Evolutionary conservation across 2,113 vertebrate genomes (phyloP), one percentile per base, ranked within the genome.

Genomic region (Halichoerus grypus): DNA sequence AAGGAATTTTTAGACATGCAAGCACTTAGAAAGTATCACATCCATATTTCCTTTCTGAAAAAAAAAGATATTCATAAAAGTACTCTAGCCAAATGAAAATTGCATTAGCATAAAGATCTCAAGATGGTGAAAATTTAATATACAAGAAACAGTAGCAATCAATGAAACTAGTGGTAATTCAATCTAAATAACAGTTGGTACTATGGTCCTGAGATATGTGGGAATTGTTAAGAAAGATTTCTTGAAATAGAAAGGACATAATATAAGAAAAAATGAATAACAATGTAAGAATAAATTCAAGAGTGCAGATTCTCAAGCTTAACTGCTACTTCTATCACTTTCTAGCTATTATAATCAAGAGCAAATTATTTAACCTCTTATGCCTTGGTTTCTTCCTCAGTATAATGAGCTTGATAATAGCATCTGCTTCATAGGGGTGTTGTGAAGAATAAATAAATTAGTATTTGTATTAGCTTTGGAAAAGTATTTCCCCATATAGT

Each of bases 51-150:
- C 49, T 96, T 94, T 90, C 72, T 91, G 28, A 65, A 95, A 87
- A 91, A 71, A 61, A 57, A 36, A 96, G 53, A 94, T 79, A 42
- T 24, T 77, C 39, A 83, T 79, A 26, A 74, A 95, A 83, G 28
- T 71, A 91, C n/a, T 82, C 89, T 61, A 95, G n/a, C 71, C 46
- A 83, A 95, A 83, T 31, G 77, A 97, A 97, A 96, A 96, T 31
- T 94, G 24, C 86, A 95, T 97, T 98, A 92, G 88, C 94, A 97
- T 95, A 93, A 94, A 95, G 85, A 93, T 89, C 77, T 93, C 93
- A 97, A 97, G 94, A 97, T 88, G 91, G 46, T 67, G 42, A 94
- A 91, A 90, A 86, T 88, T 94, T 88, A 96, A 91, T 85, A 91
- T 39, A 93, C 0, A 8, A 82, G 90, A 89, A 97, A 97, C 8